Evolutionary conservation across 2,113 vertebrate genomes (phyloP), one percentile per base, ranked within the genome.

Genomic region (Riparia riparia): DNA sequence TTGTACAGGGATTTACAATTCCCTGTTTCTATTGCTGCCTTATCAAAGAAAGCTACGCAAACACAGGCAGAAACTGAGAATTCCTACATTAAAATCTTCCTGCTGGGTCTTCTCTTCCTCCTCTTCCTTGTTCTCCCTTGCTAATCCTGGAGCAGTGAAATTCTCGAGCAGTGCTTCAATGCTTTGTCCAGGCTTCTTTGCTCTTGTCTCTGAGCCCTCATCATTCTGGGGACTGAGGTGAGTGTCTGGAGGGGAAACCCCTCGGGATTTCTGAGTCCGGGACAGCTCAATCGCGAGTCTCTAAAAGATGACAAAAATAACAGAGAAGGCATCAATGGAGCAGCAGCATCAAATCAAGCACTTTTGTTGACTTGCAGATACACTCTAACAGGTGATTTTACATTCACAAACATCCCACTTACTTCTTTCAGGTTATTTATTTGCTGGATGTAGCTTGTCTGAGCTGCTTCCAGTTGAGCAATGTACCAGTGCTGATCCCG

Each of bases 391-490:
- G 31, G 14, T 22, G 20, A 49, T 64, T 86, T 72, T 15, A 45
- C 7, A 41, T 14, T 10, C 37, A n/a, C 9, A 47, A 4, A 26
- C 28, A 42, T 4, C 20, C 26, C 65, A 85, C 97, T 96, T 97
- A 99, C 99, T 98, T 99, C 99, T 97, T 99, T 99, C 29, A 99
- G 99, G 94, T 99, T 99, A 97, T 99, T 99, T 97, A 99, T 99
- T 97, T 99, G 99, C 86, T 99, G 99, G 78, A 99, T 98, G 54
- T 99, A 99, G 94, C 99, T 98, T 13, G 98, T 98, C 97, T 99
- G 99, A 56, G 99, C 98, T 7, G 99, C 98, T 97, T 99, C 99
- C 95, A 99, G 94, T 25, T 99, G 99, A 97, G 99, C 99, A 97
- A 99, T 99, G 97, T 99, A 99, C 99, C 99, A 99, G 95, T 99